Percentiles rank a stretch among this genome's conserved stretches.
These are phyloP conservation scores for Gadus macrocephalus DNA, from an alignment of 2,113 vertebrate species.

Conservation along the genomic window DNA sequence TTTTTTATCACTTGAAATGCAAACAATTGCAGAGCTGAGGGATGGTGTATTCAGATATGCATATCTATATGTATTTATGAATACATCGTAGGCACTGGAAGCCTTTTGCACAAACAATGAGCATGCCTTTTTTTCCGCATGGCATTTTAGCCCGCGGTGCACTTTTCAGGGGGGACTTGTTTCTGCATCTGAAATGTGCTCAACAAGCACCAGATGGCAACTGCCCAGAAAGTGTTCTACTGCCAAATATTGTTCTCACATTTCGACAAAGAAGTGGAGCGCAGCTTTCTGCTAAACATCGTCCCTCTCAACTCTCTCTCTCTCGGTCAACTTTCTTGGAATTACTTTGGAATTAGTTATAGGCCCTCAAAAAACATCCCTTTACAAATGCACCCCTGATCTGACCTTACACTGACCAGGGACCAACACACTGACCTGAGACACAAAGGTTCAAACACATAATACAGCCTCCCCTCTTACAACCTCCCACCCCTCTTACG, in stretches of 20 bases:
- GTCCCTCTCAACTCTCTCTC: neutral
- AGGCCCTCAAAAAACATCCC: too few relatives aligned
- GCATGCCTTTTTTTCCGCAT: neutral
- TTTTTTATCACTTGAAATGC: neutral
- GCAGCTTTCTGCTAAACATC: neutral
- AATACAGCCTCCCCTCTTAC: too few relatives aligned
- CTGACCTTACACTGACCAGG: too few relatives aligned
- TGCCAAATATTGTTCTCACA: slow-evolving; percentile 4
- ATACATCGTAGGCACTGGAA: neutral
- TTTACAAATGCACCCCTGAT: too few relatives aligned
- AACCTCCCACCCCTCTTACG: too few relatives aligned
- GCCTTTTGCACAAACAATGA: neutral
- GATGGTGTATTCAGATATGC: neutral
- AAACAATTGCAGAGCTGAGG: neutral
- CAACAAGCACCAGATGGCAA: slow-evolving; percentile 13
- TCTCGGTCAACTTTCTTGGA: too few relatives aligned
- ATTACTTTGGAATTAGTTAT: too few relatives aligned
- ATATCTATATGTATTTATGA: too few relatives aligned
- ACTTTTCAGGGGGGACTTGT: neutral
- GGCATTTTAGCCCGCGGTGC: neutral
- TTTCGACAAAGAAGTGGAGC: neutral
- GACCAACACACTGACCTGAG: too few relatives aligned
- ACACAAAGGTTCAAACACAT: too few relatives aligned
- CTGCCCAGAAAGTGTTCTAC: slow-evolving; percentile 4
- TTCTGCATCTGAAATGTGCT: neutral